A percentile compares a stretch with the other conserved stretches of the same genome.
These are phyloP conservation scores for Drosophila kambysellisi DNA, from an alignment of 2,888 invertebrate species.

Conservation along the genomic window DNA sequence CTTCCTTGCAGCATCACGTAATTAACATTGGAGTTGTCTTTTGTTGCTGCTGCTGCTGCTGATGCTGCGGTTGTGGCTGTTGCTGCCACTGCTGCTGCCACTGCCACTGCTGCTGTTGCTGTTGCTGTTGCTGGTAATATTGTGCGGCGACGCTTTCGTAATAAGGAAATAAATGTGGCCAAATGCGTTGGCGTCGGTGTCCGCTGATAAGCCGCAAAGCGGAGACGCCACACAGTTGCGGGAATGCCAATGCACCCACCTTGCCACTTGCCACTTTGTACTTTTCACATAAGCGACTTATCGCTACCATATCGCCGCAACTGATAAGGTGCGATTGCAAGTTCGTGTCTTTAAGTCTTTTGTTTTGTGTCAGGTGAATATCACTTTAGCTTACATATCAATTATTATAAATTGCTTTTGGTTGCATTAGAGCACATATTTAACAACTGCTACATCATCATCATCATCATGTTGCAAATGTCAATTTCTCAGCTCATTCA, in stretches of 20 bases:
- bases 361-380: constrained; percentile 16
- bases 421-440: constrained; percentile 18
- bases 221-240: constrained; percentile 27
- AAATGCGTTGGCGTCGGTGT: constrained; percentile 65
- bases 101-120: constrained; percentile 15
- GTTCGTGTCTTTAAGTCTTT: constrained; percentile 64
- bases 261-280: constrained; percentile 15
- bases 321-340: constrained; percentile 41
- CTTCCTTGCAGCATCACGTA: constrained; percentile 78
- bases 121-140: constrained; percentile 38
- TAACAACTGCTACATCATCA: constrained; percentile 2
- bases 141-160: constrained; percentile 65
- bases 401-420: neutral
- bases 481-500: constrained; percentile 65
- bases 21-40: constrained; percentile 67
- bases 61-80: constrained; percentile 35
- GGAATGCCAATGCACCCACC: constrained; percentile 62
- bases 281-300: constrained; percentile 49
- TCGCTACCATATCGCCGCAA: constrained; percentile 32
- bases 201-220: constrained; percentile 51
- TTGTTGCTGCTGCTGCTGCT: constrained; percentile 34
- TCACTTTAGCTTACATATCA: constrained; percentile 12
- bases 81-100: constrained; percentile 17
- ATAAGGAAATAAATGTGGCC: constrained; percentile 77
- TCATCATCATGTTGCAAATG: constrained; percentile 50